Percentiles rank a stretch among this genome's conserved stretches.
These are phyloP conservation scores for Sorex maritimensis DNA, from an alignment of 2,797 vertebrate species.

Conservation along the genomic window DNA sequence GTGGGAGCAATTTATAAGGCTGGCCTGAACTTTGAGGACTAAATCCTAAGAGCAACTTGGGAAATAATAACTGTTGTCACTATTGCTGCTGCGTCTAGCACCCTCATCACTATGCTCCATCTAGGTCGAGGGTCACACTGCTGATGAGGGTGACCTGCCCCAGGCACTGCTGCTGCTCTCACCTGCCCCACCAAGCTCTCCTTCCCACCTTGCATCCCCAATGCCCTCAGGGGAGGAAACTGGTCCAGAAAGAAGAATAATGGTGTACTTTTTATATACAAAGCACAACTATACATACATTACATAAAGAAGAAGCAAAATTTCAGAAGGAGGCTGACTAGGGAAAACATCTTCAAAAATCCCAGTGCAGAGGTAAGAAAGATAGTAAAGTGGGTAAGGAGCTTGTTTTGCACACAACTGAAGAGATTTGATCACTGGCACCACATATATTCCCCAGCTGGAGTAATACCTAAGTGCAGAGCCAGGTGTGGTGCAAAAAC, in stretches of 20 bases:
- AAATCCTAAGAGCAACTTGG: neutral
- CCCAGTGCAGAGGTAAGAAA: too few species aligned
- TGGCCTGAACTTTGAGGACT: neutral
- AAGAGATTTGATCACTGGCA: too few species aligned
- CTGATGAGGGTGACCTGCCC: neutral
- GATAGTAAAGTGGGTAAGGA: too few species aligned
- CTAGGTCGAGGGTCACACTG: constrained; percentile 7
- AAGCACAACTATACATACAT: neutral
- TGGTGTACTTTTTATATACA: neutral
- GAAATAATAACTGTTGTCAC: neutral
- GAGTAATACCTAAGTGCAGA: too few species aligned
- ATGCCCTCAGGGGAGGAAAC: neutral
- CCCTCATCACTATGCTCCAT: too few species aligned
- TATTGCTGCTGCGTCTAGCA: neutral
- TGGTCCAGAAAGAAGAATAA: neutral
- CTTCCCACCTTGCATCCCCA: neutral
- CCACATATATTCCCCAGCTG: too few species aligned
- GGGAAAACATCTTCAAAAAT: neutral
- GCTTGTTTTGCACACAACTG: too few species aligned
- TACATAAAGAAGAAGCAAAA: neutral
- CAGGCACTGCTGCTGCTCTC: neutral
- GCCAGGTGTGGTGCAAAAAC: too few species aligned
- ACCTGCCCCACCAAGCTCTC: neutral
- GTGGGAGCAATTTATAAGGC: too few species aligned
- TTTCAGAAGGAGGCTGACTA: neutral